These are phyloP conservation scores for Caradrina kadenii DNA, from an alignment of 2,888 invertebrate species.

Conservation along the genomic window DNA sequence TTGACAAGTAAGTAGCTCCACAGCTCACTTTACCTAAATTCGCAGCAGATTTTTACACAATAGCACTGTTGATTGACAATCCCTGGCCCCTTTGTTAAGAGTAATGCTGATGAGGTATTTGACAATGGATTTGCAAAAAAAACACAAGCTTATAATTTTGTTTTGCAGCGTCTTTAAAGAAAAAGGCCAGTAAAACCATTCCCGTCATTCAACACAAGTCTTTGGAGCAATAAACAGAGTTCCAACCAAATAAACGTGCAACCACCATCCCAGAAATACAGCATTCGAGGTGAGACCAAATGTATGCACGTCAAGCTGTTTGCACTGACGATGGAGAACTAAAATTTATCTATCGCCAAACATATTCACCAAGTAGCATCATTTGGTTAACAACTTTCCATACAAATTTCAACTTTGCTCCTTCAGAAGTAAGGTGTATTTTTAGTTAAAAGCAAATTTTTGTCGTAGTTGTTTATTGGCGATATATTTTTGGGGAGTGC, in stretches of 20 bases:
- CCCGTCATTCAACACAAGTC: slow-evolving; percentile 26
- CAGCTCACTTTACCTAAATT: not conserved
- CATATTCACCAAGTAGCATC: slow-evolving; percentile 75
- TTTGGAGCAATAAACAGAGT: slow-evolving; percentile 45
- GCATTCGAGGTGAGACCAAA: slow-evolving; percentile 68
- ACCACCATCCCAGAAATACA: slow-evolving; percentile 43
- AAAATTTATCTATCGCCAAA: slow-evolving; percentile 72
- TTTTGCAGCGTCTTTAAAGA: not conserved
- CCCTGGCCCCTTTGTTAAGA: too few relatives aligned
- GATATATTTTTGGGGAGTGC: slow-evolving; percentile 77
- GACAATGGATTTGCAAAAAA: too few relatives aligned
- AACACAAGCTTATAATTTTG: too few relatives aligned
- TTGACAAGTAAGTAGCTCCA: too few relatives aligned
- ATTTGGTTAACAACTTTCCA: slow-evolving; percentile 66
- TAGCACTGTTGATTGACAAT: not conserved
- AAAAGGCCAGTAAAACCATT: not conserved
- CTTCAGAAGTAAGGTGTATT: slow-evolving; percentile 56
- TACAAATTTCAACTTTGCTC: slow-evolving; percentile 62
- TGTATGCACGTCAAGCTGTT: slow-evolving; percentile 75
- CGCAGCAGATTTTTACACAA: not conserved
- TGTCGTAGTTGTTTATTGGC: slow-evolving; percentile 76
- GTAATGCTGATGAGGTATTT: too few relatives aligned
- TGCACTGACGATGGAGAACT: slow-evolving; percentile 73
- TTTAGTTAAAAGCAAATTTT: slow-evolving; percentile 35
- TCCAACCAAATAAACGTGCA: slow-evolving; percentile 49